Evolutionary conservation across 2,797 vertebrate genomes (phyloP), one percentile per base, ranked within the genome.

Genomic region (Vireo griseus): DNA sequence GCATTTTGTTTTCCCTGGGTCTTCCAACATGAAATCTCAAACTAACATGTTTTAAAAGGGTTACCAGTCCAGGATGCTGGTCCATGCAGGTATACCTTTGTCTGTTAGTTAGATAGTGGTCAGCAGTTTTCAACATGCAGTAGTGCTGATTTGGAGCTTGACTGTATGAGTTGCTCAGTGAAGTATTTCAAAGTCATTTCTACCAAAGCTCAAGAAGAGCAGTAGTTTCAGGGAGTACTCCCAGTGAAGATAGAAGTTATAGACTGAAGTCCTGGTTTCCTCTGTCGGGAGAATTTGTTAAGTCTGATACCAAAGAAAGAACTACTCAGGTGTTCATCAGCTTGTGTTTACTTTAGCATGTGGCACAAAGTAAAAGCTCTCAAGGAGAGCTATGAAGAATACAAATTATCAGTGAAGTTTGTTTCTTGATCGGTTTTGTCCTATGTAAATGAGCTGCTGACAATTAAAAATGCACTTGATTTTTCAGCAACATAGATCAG

Each of bases 311-410:
- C 50, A 85, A 35, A 48, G 33, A 85, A 75, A 40, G 33, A 79
- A 2, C 62, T 57, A 29, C 35, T 72, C 10, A 31, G 31, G 9
- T 59, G 29, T 68, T 79, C 17, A 35, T 58, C 16, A 44, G 42
- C 48, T 21, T 59, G 28, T 0, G 0, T 57, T 93, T 31, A 17
- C 7, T 4, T 75, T 39, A 61, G 29, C 15, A 10, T 22, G 28
- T 42, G 52, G 11, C 66, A 67, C 5, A 42, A 25, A 28, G 37
- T 67, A 19, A 66, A 73, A 67, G 16, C 35, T 77, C 37, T 44
- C 50, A 87, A 65, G 75, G 28, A 71, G 24, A 13, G 5, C 65
- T 76, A 18, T 50, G 51, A 66, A 88, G 37, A 90, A n/a, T 82
- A 77, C 22, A 67, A 8, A 68, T 45, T 78, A 68, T 92, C 16